phyloP scores from a whole-genome alignment of 2,113 vertebrate genomes.

The Xenotilapia flavipinnis region DNA sequence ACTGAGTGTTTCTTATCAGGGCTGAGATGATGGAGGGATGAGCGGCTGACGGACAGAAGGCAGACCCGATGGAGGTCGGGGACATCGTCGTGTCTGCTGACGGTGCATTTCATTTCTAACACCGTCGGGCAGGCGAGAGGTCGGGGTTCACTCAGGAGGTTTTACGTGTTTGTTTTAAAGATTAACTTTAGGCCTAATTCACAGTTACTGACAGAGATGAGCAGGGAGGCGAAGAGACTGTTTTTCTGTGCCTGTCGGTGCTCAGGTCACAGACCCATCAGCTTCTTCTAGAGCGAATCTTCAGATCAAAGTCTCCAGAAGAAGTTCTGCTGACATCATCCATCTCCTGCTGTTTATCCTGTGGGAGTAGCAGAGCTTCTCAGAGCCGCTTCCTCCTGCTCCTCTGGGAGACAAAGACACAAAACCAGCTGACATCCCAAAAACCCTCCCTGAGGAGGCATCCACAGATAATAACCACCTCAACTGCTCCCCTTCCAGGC shows the following conservation, averaged over 20 bases:
- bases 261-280: background rate
- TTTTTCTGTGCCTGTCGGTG: background rate
- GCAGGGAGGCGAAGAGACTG: background rate
- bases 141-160: accelerated
- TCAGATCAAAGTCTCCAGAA: background rate
- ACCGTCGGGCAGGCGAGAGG: accelerated
- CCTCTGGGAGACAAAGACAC: background rate
- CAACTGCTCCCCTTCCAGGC: accelerated
- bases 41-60: background rate
- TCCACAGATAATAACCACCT: background rate
- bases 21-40: background rate
- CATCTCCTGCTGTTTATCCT: background rate
- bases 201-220: background rate
- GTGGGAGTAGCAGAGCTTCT: accelerated
- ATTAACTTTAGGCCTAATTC: background rate
- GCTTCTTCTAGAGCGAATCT: background rate
- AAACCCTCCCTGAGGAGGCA: accelerated
- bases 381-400: background rate
- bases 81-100: accelerated
- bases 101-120: background rate
- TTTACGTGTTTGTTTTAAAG: background rate
- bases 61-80: background rate
- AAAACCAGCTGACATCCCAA: background rate
- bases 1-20: background rate
- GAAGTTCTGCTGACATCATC: background rate